Evolutionary conservation across 2,888 invertebrate genomes (phyloP).

Genomic region (Drosophila sordidula): DNA sequence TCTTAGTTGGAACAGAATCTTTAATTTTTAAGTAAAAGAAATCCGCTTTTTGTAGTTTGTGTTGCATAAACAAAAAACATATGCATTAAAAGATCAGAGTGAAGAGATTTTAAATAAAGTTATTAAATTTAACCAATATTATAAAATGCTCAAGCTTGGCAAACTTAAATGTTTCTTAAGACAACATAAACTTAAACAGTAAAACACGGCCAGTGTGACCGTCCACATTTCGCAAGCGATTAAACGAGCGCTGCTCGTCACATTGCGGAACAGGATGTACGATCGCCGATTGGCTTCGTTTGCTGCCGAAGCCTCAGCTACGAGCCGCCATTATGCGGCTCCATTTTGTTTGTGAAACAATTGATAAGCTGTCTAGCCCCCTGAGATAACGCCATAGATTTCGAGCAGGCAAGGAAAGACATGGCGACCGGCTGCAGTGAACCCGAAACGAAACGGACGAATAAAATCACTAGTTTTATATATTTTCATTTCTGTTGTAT

Average conservation of each 20-base stretch:
- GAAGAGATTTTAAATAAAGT: no score
- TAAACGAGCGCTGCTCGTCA: background rate
- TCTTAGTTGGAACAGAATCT: no score
- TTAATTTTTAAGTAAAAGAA: no score
- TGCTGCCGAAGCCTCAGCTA: conserved; percentile 27
- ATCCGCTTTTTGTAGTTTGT: no score
- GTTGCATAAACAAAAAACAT: no score
- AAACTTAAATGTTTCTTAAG: no score
- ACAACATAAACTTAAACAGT: no score
- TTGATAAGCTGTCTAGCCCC: conserved; percentile 11
- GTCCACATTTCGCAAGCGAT: background rate
- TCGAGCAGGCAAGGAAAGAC: background rate
- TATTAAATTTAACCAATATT: no score
- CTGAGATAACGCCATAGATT: conserved; percentile 5
- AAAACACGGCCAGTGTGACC: no score
- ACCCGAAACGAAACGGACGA: conserved; percentile 47
- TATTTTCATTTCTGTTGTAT: conserved; percentile 36
- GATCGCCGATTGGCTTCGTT: conserved; percentile 38
- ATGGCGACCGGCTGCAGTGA: conserved; percentile 13
- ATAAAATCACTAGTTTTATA: conserved; percentile 49
- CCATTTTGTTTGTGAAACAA: conserved; percentile 42
- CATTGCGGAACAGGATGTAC: conserved; percentile 30
- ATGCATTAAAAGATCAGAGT: no score
- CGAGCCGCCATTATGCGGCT: conserved; percentile 29
- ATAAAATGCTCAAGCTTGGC: no score